phyloP scores from a whole-genome alignment of 2,888 invertebrate genomes.

The Perizoma affinitatum region DNA sequence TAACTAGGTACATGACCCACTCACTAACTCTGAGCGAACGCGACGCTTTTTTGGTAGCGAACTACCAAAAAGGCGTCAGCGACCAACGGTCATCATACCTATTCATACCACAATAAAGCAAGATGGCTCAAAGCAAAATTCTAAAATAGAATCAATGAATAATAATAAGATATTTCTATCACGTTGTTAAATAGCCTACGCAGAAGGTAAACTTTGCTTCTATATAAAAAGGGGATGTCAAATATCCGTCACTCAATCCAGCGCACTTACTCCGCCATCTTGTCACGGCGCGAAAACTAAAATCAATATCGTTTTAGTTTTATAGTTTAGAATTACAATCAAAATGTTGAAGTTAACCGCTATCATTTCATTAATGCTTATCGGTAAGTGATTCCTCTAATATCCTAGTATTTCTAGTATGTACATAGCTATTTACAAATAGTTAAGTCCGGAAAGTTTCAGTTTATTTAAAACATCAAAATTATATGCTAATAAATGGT shows the following conservation, averaged over 20 bases:
- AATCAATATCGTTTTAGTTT: slow-evolving; percentile 36
- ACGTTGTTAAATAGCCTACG: slow-evolving; percentile 44
- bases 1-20: no score
- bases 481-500: no score
- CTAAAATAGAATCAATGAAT: slow-evolving; percentile 6
- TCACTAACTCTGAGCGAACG: no score
- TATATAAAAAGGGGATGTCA: slow-evolving; percentile 61
- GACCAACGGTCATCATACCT: background rate
- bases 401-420: no score
- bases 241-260: slow-evolving; percentile 48
- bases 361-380: slow-evolving; percentile 67
- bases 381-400: slow-evolving; percentile 59
- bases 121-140: background rate
- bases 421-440: no score
- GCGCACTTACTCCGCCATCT: slow-evolving; percentile 51
- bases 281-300: slow-evolving; percentile 28
- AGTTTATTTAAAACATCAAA: no score
- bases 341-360: slow-evolving; percentile 70
- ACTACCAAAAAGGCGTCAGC: no score
- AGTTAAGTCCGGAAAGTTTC: no score
- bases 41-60: no score
- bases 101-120: background rate
- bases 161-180: slow-evolving; percentile 27
- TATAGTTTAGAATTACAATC: slow-evolving; percentile 7
- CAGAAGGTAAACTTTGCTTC: slow-evolving; percentile 54